Evolutionary conservation across 1,140 invertebrate genomes (phyloP), one percentile per base, ranked within the genome.

Genomic region (Rhyacophila brunnea): DNA sequence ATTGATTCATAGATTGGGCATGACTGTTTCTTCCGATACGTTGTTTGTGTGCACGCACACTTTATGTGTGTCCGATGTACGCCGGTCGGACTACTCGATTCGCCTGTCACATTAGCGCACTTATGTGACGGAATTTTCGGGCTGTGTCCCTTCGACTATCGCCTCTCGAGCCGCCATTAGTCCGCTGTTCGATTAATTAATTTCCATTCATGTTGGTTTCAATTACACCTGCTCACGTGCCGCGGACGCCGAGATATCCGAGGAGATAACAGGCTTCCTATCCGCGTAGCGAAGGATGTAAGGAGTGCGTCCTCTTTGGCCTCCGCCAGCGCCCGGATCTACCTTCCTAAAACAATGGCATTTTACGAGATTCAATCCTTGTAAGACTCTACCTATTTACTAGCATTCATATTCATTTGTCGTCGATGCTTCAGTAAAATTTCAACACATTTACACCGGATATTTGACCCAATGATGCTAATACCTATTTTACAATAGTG

Each of bases 61-160:
- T 15, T 40, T 18, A 11, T 28, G 36, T 32, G 47, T 50, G 34
- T 47, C 38, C 38, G 34, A 44, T 45, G 42, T 45, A 54, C 19
- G 23, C 44, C 34, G 40, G n/a, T 36, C 34, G 19, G 51, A 32
- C 19, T 44, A 54, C 51, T 34, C 15, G 48, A 62, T 56, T 58
- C 50, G 53, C 49, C 60, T 62, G 60, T 62, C 60, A 62, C 54
- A 62, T 62, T 62, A 62, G 60, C 50, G 55, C 43, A 23, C 40
- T 45, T 53, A 47, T 62, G 60, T 55, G 58, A 48, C 15, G 60
- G 60, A 57, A 57, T 57, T 62, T 59, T 58, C 49, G 44, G 55
- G 53, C 36, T 61, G 35, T 48, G 43, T 61, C 46, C 13, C 17
- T 19, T 13, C 34, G 14, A 1, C 42, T 15, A 11, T 46, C 44